A percentile compares a stretch with the other conserved stretches of the same genome.
Conservation (phyloP, 2,113 vertebrate genomes). For the Clarias batrachus region DNA sequence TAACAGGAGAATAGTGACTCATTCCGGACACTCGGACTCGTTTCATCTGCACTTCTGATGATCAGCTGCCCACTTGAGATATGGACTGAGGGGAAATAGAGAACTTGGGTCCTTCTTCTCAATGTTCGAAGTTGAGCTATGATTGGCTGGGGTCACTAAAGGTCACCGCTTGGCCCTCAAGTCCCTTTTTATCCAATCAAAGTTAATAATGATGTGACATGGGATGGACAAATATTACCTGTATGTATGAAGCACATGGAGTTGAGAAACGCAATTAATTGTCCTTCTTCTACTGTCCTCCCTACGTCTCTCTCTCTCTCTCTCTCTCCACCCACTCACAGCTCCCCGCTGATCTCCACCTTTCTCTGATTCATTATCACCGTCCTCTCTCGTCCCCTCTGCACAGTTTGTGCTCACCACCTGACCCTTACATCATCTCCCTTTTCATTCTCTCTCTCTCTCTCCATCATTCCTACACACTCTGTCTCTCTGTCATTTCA, state of each 20-base stretch:
- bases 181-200: slow-evolving; percentile 33
- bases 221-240: slow-evolving; percentile 35
- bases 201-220: slow-evolving; percentile 42
- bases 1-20: background rate
- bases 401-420: slow-evolving; percentile 28
- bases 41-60: background rate
- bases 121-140: background rate
- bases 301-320: background rate
- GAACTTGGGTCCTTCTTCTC: background rate
- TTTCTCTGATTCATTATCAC: slow-evolving; percentile 45
- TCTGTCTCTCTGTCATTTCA: slow-evolving; percentile 6
- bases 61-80: background rate
- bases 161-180: slow-evolving; percentile 17
- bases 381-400: slow-evolving; percentile 29
- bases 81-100: slow-evolving; percentile 24
- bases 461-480: background rate
- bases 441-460: background rate
- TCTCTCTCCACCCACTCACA: background rate
- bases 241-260: background rate
- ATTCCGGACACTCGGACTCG: background rate
- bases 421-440: slow-evolving; percentile 36
- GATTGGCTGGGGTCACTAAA: slow-evolving; percentile 17
- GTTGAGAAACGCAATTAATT: slow-evolving; percentile 29
- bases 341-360: slow-evolving; percentile 31
- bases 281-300: background rate